Evolutionary conservation across 2,888 invertebrate species (phyloP), one percentile per base, ranked within the genome.

Genomic region (Ditylenchus weischeri): DNA sequence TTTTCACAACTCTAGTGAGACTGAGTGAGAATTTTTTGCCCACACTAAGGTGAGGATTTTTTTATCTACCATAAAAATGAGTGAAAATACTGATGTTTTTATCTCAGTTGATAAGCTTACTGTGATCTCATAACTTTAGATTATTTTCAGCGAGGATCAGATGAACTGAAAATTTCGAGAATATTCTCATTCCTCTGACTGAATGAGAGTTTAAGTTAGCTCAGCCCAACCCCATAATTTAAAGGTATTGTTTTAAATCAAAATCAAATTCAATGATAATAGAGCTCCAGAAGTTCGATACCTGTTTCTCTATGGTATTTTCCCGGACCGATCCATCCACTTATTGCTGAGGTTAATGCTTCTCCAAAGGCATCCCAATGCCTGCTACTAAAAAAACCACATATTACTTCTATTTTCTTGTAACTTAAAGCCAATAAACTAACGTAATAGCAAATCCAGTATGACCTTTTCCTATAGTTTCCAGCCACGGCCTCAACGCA

Each of bases 311-410:
- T 73, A 62, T 79, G 78, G n/a, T 51, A 49, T 43, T 73, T 68
- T 36, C 79, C 79, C 5, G 77, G 78, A 11, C 75, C 74, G 23
- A 77, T 69, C 76, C 77, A 80, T 57, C 77, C 72, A 23, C 71
- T 71, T 0, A 78, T 69, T 1, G 75, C 73, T 47, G 69, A 59
- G 18, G 74, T 64, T 7, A 79, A 36, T 6, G 73, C 70, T 60
- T 80, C 79, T 4, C 75, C 78, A 51, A 80, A 78, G 13, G 73
- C 71, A 57, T 79, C 79, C 79, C 79, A 79, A 51, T 79, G 78
- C 48, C 69, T 70, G 29, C 75, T 67, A 15, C 76, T 78, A 62
- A 43, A 69, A 65, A 59, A 48, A 21, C 59, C 61, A 15, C 36
- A 35, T 15, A 21, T 18, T 57, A 36, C 43, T 6, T 43, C 43